A percentile compares a stretch with the other conserved stretches of the same genome.
These are phyloP conservation scores for Mythimna pallens DNA, from an alignment of 2,888 invertebrate species.

Conservation along the genomic window DNA sequence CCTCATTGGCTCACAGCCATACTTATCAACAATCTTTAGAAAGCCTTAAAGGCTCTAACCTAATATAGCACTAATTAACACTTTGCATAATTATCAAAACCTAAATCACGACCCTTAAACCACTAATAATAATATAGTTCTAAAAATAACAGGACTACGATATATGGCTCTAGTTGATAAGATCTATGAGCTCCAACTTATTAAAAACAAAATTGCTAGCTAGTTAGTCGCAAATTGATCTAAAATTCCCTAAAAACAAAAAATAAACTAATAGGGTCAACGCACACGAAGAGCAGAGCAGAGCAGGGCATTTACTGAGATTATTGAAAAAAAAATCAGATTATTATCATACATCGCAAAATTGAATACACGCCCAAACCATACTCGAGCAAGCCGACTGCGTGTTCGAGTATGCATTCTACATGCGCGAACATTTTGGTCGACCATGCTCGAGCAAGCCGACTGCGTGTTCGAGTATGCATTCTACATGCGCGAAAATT, in stretches of 20 bases:
- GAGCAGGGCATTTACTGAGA: background rate
- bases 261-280: background rate
- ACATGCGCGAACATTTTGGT: no score
- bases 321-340: no score
- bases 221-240: background rate
- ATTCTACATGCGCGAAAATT: no score
- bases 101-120: conserved; percentile 29
- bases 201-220: background rate
- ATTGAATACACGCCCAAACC: no score
- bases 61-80: conserved; percentile 21
- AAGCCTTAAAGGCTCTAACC: background rate
- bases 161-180: background rate
- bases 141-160: background rate
- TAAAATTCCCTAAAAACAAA: background rate
- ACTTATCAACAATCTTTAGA: background rate
- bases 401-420: no score
- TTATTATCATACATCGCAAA: no score
- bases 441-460: no score
- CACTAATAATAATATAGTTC: conserved; percentile 10
- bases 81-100: conserved; percentile 3
- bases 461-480: no score
- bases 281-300: no score
- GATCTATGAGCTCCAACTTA: background rate
- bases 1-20: conserved; percentile 32
- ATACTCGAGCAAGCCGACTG: no score